phyloP scores from a whole-genome alignment of 2,797 vertebrate genomes.

The Molossus alvarezi region DNA sequence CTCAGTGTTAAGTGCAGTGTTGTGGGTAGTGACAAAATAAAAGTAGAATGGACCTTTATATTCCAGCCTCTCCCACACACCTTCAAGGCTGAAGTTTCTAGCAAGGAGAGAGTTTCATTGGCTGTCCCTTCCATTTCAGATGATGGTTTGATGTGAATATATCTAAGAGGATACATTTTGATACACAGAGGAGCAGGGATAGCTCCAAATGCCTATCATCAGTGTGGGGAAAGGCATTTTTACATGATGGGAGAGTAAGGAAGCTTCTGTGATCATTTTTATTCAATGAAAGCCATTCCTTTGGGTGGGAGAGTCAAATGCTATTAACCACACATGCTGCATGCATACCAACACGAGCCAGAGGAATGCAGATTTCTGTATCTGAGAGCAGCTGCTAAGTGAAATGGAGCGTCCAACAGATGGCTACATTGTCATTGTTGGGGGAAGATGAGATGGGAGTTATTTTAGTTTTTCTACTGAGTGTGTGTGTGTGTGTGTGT shows the following conservation, averaged over 20 bases:
- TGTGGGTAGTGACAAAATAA: constrained; percentile 43
- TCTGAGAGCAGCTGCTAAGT: constrained; percentile 87
- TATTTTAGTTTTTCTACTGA: constrained; percentile 80
- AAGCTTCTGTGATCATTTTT: constrained; percentile 77
- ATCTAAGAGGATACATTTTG: constrained; percentile 67
- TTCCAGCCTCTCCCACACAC: constrained; percentile 2
- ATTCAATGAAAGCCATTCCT: constrained; percentile 85
- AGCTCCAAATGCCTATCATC: constrained; percentile 55
- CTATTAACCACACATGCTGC: constrained; percentile 84
- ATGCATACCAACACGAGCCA: constrained; percentile 79
- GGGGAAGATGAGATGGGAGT: constrained; percentile 77
- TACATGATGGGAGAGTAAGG: constrained; percentile 64
- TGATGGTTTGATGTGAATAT: constrained; percentile 22
- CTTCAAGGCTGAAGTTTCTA: constrained; percentile 15
- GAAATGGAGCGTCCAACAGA: constrained; percentile 86
- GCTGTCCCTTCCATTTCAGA: constrained; percentile 52
- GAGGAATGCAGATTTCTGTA: constrained; percentile 86
- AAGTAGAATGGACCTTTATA: constrained; percentile 53
- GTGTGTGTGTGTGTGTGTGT: not conserved
- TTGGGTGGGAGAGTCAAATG: constrained; percentile 83
- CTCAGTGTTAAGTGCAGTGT: constrained; percentile 31
- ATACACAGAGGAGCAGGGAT: constrained; percentile 30
- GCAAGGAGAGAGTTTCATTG: constrained; percentile 27
- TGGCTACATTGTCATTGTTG: constrained; percentile 87
- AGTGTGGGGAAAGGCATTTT: constrained; percentile 58